phyloP scores from a whole-genome alignment of 2,888 invertebrate genomes.

The Pimpla rufipes region DNA sequence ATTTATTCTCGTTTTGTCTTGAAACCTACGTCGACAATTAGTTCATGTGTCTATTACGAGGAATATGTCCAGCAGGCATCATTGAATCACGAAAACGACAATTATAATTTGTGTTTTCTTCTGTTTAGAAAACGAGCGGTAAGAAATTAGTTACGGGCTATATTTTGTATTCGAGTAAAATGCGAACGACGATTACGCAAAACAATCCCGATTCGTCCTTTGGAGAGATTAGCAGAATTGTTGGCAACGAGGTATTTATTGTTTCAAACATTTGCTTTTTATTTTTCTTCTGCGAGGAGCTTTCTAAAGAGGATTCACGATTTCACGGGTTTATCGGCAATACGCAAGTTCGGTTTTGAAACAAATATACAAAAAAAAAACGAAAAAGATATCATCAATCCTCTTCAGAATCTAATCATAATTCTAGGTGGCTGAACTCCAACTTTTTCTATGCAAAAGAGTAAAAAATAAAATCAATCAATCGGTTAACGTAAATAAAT shows the following conservation, averaged over 20 bases:
- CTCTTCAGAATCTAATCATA: slow-evolving; percentile 68
- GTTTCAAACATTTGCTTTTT: slow-evolving; percentile 72
- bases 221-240: slow-evolving; percentile 92
- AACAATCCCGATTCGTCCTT: slow-evolving; percentile 98
- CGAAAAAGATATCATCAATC: slow-evolving; percentile 19
- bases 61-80: slow-evolving; percentile 50
- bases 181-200: slow-evolving; percentile 95
- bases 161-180: slow-evolving; percentile 98
- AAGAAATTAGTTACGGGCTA: slow-evolving; percentile 97
- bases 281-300: slow-evolving; percentile 46
- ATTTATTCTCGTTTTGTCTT: slow-evolving; percentile 17
- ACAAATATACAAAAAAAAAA: no score
- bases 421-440: slow-evolving; percentile 33
- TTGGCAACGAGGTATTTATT: slow-evolving; percentile 89
- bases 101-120: slow-evolving; percentile 83
- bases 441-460: slow-evolving; percentile 36
- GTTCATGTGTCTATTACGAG: slow-evolving; percentile 40
- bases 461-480: neutral
- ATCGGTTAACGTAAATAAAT: neutral
- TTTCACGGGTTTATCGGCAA: neutral
- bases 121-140: slow-evolving; percentile 86
- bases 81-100: slow-evolving; percentile 52
- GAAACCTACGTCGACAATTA: slow-evolving; percentile 29
- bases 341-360: neutral
- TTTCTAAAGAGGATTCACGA: slow-evolving; percentile 58